Conservation (phyloP, 1,140 invertebrate genomes). For the Lineus longissimus region DNA sequence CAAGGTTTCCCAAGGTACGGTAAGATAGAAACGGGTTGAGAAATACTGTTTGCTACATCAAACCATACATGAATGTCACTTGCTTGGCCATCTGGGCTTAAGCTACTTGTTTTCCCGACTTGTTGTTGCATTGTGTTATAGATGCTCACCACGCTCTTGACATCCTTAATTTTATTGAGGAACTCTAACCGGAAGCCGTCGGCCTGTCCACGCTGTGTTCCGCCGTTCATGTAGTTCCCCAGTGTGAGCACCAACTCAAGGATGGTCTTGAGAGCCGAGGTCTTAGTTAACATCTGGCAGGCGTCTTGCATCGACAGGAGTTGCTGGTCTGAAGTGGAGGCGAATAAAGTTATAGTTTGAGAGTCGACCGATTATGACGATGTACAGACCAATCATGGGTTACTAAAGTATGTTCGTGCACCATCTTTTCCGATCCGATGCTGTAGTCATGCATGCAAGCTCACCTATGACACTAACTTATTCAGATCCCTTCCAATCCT, state of each 20-base stretch:
- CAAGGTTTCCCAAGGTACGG: too few species aligned
- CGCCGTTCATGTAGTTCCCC: constrained; percentile 85
- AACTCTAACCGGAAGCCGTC: constrained; percentile 44
- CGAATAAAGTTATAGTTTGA: background rate
- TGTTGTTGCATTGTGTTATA: background rate
- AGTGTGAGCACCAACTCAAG: constrained; percentile 87
- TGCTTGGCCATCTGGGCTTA: too few species aligned
- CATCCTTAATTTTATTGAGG: constrained; percentile 44
- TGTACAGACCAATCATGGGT: background rate
- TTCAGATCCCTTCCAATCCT: too few species aligned
- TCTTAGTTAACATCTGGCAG: constrained; percentile 44
- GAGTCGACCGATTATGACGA: background rate
- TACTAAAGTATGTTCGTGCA: background rate
- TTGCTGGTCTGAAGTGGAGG: constrained; percentile 42
- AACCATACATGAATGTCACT: too few species aligned
- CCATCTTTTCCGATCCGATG: background rate
- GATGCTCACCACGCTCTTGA: constrained; percentile 34
- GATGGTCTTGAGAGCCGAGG: constrained; percentile 70
- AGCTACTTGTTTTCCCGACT: too few species aligned
- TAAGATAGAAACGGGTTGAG: too few species aligned
- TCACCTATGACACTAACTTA: too few species aligned
- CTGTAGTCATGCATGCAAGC: too few species aligned
- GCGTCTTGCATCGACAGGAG: constrained; percentile 39
- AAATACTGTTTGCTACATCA: too few species aligned
- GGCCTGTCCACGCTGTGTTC: constrained; percentile 83